phyloP scores from a whole-genome alignment of 2,888 invertebrate genomes.

The Andrena flavipes region DNA sequence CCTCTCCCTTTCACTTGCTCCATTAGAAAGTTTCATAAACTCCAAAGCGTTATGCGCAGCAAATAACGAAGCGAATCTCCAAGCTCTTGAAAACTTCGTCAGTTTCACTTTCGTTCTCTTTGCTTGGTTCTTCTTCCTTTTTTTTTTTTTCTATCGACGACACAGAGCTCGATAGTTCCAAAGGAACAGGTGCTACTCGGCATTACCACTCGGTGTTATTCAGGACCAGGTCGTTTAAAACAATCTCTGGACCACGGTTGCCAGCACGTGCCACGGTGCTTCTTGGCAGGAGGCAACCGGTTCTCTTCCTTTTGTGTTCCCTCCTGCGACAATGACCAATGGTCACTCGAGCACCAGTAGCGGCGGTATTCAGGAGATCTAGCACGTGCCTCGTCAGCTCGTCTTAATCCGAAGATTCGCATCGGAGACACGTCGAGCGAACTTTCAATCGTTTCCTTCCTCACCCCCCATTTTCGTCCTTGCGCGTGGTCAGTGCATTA shows the following conservation, averaged over 20 bases:
- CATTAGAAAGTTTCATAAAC: no score
- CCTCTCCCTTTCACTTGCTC: no score
- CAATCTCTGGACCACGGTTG: conserved; percentile 69
- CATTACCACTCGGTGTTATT: conserved; percentile 60
- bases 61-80: no score
- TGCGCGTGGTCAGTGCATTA: conserved; percentile 73
- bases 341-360: conserved; percentile 74
- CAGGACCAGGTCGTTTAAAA: conserved; percentile 66
- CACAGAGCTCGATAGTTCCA: conserved; percentile 23
- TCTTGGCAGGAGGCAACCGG: conserved; percentile 77
- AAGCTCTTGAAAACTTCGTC: no score
- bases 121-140: neutral
- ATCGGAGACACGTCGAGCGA: conserved; percentile 70
- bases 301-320: conserved; percentile 74
- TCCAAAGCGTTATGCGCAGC: no score
- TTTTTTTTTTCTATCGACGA: neutral
- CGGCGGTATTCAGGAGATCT: conserved; percentile 70
- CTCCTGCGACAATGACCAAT: conserved; percentile 76
- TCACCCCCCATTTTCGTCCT: conserved; percentile 54
- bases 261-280: conserved; percentile 71
- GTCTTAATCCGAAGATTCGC: conserved; percentile 78
- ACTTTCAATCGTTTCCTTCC: conserved; percentile 62
- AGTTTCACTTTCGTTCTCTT: neutral
- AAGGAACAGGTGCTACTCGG: conserved; percentile 63
- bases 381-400: conserved; percentile 74